Evolutionary conservation across 2,888 invertebrate species (phyloP), one percentile per base, ranked within the genome.

Genomic region (Meiosimyza decipiens): DNA sequence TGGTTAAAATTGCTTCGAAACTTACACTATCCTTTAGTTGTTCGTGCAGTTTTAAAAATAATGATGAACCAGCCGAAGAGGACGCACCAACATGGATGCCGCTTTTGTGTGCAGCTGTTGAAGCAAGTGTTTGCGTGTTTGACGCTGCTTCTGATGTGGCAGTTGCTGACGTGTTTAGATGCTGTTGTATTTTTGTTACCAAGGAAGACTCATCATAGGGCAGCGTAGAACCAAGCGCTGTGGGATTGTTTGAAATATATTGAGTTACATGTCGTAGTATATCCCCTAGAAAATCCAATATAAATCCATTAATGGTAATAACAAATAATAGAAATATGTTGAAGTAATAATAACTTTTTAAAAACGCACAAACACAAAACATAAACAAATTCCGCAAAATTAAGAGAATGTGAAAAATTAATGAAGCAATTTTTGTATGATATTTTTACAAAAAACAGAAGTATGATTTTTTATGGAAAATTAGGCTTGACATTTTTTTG

Each of bases 221-320:
- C 67, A 82, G 72, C 16, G 79, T 78, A 22, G 79, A 79, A 5
- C 80, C 79, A 49, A 83, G 77, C 6, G 81, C 79, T 28, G 80
- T 80, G 18, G 83, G 82, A 74, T 80, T 81, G 64, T 82, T 81
- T 51, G 82, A 81, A 77, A 84, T 82, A 75, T 82, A 81, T 73
- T 82, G 79, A 47, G 82, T 82, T 62, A 83, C 81, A 77, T 81
- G 79, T 47, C 82, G 81, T 18, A 83, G 75, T 71, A 81, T 76
- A 55, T 82, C 81, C 77, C 79, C 83, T 84, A 74, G 22, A 33
- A 49, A 54, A 15, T 13, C 13, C 11, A 28, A 28, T 9, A 40
- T 40, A 9, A 40, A 9, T 4, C 40, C 6, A 40, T 28, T 28
- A 28, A 4, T 28, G 28, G 28, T 22, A 18, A 40, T 40, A 40